Evolutionary conservation across 2,888 invertebrate species (phyloP).

Genomic region (Drosophila yooni): DNA sequence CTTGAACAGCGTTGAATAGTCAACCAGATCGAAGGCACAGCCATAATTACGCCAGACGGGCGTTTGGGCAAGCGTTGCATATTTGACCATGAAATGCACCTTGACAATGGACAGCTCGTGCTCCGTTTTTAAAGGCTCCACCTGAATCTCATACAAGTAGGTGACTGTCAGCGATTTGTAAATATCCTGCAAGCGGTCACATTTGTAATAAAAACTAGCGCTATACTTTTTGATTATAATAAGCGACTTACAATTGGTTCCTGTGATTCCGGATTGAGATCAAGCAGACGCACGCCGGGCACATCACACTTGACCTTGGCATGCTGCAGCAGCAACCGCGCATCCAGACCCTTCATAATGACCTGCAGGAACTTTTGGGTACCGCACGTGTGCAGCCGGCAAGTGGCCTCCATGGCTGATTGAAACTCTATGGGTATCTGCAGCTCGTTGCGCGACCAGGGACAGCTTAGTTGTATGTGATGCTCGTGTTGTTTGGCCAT

Average conservation of each 20-base stretch:
- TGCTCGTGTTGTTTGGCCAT: constrained; percentile 90
- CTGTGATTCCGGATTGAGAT: constrained; percentile 88
- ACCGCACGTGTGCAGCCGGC: constrained; percentile 93
- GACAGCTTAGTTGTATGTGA: constrained; percentile 91
- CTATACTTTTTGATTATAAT: neutral
- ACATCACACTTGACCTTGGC: constrained; percentile 87
- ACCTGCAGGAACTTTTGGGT: constrained; percentile 94
- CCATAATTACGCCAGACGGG: constrained; percentile 86
- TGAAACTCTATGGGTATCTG: constrained; percentile 92
- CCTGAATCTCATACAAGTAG: constrained; percentile 93
- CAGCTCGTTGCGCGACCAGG: constrained; percentile 91
- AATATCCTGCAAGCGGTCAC: constrained; percentile 86
- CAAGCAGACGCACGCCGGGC: constrained; percentile 87
- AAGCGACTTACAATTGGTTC: constrained; percentile 86
- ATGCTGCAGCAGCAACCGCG: constrained; percentile 86
- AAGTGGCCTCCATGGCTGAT: constrained; percentile 92
- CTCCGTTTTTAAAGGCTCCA: constrained; percentile 87
- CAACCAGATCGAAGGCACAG: constrained; percentile 92
- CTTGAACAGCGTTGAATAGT: constrained; percentile 94
- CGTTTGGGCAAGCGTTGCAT: constrained; percentile 84
- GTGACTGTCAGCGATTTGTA: constrained; percentile 91
- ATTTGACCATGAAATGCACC: constrained; percentile 88
- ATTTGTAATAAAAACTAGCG: neutral
- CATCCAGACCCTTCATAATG: constrained; percentile 87
- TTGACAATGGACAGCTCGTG: constrained; percentile 87